A percentile compares a stretch with the other conserved stretches of the same genome.
phyloP scores from a whole-genome alignment of 2,113 vertebrate genomes.

The Vimba vimba region DNA sequence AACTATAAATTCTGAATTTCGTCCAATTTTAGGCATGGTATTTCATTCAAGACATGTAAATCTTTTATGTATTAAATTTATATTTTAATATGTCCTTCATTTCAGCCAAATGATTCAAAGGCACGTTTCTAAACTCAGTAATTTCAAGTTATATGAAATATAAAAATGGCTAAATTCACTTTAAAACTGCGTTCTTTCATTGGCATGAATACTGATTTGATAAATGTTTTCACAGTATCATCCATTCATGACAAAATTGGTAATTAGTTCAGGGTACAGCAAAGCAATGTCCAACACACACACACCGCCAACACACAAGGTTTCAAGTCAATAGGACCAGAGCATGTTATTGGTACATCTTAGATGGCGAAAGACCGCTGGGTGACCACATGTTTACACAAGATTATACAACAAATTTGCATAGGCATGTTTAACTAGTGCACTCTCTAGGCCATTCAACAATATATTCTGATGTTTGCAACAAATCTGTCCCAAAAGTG shows the following conservation, averaged over 20 bases:
- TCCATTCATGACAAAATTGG: background rate
- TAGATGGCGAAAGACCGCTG: background rate
- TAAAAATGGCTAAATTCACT: background rate
- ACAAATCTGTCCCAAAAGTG: background rate
- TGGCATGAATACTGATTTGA: background rate
- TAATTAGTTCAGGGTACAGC: background rate
- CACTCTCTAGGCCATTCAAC: background rate
- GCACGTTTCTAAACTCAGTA: background rate
- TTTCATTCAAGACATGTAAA: background rate
- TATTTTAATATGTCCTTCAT: background rate
- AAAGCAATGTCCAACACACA: background rate
- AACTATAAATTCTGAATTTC: background rate
- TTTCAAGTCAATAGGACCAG: background rate
- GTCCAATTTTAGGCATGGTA: background rate
- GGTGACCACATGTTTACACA: background rate
- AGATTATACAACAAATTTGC: background rate
- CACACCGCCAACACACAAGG: background rate
- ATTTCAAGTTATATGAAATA: background rate
- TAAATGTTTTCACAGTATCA: background rate
- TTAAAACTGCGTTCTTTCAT: background rate
- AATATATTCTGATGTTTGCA: too few species aligned
- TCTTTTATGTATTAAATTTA: background rate
- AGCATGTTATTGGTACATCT: too few species aligned
- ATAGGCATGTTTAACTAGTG: background rate
- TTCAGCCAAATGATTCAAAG: background rate